phyloP scores from a whole-genome alignment of 2,888 invertebrate genomes.

The Mellilla xanthometata region DNA sequence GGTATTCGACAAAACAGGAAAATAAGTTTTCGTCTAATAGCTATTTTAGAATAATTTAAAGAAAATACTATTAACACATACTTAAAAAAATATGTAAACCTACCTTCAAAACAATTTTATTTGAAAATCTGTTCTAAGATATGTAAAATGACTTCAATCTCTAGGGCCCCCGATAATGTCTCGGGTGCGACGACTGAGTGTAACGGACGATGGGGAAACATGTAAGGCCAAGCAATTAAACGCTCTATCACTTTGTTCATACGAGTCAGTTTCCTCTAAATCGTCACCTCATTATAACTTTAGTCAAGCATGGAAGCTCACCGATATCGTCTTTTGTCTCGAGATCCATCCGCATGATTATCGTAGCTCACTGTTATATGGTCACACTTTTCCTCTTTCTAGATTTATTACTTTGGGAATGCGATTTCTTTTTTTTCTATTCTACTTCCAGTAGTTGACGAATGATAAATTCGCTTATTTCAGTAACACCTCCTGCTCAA shows the following conservation, averaged over 20 bases:
- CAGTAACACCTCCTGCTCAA: constrained; percentile 96
- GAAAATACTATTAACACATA: no score
- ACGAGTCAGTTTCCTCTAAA: constrained; percentile 24
- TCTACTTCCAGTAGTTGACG: background rate
- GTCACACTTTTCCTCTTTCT: constrained; percentile 19
- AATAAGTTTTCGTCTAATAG: no score
- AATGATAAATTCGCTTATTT: constrained; percentile 32
- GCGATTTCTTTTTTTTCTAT: constrained; percentile 1
- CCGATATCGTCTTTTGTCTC: constrained; percentile 20
- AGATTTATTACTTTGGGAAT: constrained; percentile 23
- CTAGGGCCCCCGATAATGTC: constrained; percentile 79
- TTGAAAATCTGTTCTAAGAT: constrained; percentile 3
- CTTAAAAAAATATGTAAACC: no score
- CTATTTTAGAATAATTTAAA: no score
- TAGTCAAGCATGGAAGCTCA: constrained; percentile 32
- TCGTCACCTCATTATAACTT: constrained; percentile 23
- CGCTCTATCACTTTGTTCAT: constrained; percentile 31
- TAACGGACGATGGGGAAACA: constrained; percentile 88
- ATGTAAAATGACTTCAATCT: constrained; percentile 38
- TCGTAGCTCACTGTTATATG: constrained; percentile 5
- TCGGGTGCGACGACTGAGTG: constrained; percentile 84
- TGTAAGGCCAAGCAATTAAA: constrained; percentile 79
- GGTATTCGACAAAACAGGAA: no score
- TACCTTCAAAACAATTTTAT: no score
- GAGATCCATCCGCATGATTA: constrained; percentile 19